phyloP scores from a whole-genome alignment of 2,113 vertebrate species.

The Penelope pileata region DNA sequence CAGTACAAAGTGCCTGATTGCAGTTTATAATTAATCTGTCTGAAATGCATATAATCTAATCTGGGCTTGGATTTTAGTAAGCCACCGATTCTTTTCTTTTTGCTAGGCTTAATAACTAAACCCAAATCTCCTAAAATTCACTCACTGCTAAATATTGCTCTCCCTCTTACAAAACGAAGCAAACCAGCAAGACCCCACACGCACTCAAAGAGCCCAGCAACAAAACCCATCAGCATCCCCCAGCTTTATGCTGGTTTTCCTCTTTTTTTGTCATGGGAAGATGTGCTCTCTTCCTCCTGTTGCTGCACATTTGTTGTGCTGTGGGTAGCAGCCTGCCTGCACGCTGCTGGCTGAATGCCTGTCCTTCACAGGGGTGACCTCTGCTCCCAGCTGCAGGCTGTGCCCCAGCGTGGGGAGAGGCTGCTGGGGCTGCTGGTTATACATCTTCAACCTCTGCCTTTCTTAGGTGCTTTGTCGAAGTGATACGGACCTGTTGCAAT shows the following conservation, averaged over 20 bases:
- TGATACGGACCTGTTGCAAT: fast-evolving
- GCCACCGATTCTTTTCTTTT: not conserved
- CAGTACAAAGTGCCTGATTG: not conserved
- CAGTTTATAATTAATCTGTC: not conserved
- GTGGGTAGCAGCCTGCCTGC: not conserved
- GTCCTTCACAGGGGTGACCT: too few relatives aligned
- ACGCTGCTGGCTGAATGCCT: fast-evolving
- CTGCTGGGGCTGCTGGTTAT: not conserved
- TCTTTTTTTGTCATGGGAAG: fast-evolving
- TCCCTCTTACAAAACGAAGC: not conserved
- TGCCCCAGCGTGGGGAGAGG: fast-evolving
- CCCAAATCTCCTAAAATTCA: fast-evolving
- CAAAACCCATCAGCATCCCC: fast-evolving
- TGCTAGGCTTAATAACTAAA: not conserved
- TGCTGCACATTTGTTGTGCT: not conserved
- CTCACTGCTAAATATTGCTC: not conserved
- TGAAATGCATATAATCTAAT: fast-evolving
- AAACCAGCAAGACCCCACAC: not conserved
- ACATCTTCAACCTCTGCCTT: fast-evolving
- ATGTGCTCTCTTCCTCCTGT: not conserved
- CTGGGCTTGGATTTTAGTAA: not conserved
- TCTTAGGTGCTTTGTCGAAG: fast-evolving
- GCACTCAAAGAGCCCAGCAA: not conserved
- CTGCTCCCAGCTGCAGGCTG: fast-evolving
- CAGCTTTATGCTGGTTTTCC: not conserved